Base-by-base conservation (phyloP, 2,113 vertebrate species). In the Lates calcarifer region DNA sequence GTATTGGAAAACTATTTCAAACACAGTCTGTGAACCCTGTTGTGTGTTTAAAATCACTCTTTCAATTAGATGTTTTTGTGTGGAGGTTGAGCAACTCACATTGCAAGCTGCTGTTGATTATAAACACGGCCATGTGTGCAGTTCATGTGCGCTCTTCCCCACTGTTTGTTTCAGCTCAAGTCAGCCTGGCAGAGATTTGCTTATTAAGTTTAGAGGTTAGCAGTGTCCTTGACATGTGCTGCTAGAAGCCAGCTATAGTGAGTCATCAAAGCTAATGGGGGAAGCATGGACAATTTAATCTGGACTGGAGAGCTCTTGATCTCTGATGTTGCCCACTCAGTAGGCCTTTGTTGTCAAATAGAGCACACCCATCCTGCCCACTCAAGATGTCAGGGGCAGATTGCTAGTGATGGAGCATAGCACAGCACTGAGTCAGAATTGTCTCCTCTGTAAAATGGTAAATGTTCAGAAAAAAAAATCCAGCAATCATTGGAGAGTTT, bases 241-340 rank as follows among this genome's bases (percentile, higher is more conserved):
- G 85, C 87, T 68, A 87, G 69, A 89, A 91, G 79, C 82, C 82
- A 82, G 80, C 85, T 26, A 77, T 55, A 83, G 87, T 93, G 91
- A 94, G 81, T 94, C 92, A 91, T 94, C 87, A 91, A 84, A 90
- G 88, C 85, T 91, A 92, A 92, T 93, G 78, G 84, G 83, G 85
- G 78, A 90, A 87, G 82, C 90, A 93, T 90, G 92, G 88, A 85
- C 92, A 92, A 92, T 95, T 94, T 91, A 92, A 90, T 94, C 91
- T 91, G 89, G 87, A 88, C 84, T 92, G 90, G 84, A 93, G 86
- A 92, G 91, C 84, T 73, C 91, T 94, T 92, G 88, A 92, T 92
- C 92, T 89, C 77, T 76, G 82, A 91, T 92, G 89, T 84, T 91
- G 77, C 90, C 88, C 89, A 88, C 88, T 94, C 91, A 86, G 31